phyloP scores from a whole-genome alignment of 2,113 vertebrate genomes.

The Crotalus horridus region DNA sequence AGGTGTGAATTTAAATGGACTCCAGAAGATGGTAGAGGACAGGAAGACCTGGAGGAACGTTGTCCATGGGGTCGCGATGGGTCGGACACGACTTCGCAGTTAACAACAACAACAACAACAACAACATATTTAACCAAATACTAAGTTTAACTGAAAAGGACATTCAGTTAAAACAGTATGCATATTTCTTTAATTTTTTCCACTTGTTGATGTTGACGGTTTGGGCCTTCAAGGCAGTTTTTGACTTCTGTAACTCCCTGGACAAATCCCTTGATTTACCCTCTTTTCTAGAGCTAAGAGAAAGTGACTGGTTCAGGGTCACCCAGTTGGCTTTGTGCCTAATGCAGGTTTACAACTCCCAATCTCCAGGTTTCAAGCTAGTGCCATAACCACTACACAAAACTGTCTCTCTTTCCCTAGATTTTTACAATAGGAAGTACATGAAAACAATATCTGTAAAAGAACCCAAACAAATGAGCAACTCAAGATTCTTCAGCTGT shows the following conservation, averaged over 20 bases:
- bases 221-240: background rate
- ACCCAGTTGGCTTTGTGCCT: background rate
- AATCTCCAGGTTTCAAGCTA: background rate
- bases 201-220: background rate
- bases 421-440: background rate
- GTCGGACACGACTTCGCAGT: too few species aligned
- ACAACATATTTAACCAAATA: background rate
- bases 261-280: background rate
- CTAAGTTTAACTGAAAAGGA: background rate
- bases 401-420: background rate
- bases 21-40: too few species aligned
- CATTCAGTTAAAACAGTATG: background rate
- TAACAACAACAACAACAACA: too few species aligned
- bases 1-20: too few species aligned
- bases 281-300: background rate
- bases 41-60: too few species aligned
- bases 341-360: background rate
- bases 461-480: background rate
- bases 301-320: background rate
- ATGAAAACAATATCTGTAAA: background rate
- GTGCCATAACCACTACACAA: background rate
- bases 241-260: background rate
- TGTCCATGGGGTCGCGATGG: too few species aligned
- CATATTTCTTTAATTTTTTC: background rate
- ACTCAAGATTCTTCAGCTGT: background rate